Percentiles rank a stretch among this genome's conserved stretches.
These are phyloP conservation scores for Macrosoma leucophasiata DNA, from an alignment of 2,888 invertebrate species.

Conservation along the genomic window DNA sequence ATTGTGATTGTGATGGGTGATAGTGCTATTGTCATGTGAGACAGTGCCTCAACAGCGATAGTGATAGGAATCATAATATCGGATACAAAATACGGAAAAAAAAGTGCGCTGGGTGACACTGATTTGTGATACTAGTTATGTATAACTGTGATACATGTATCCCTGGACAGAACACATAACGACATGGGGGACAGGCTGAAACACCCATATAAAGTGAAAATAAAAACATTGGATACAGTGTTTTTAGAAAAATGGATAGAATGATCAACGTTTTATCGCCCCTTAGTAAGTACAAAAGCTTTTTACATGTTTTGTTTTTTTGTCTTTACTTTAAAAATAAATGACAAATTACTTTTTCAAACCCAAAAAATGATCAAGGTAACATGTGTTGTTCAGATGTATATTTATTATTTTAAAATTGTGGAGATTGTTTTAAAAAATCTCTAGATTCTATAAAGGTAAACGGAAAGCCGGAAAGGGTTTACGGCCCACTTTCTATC, in stretches of 20 bases:
- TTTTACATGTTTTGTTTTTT: too few species aligned
- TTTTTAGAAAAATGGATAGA: slow-evolving; percentile 53
- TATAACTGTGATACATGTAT: too few species aligned
- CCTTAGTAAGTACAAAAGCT: slow-evolving; percentile 48
- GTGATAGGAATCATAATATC: slow-evolving; percentile 24
- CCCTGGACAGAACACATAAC: too few species aligned
- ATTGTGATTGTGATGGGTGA: slow-evolving; percentile 11
- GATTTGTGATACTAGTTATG: too few species aligned
- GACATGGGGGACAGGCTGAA: slow-evolving; percentile 69
- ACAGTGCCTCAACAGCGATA: slow-evolving; percentile 29
- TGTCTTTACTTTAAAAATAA: slow-evolving; percentile 1
- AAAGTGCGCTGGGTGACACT: slow-evolving; percentile 43
- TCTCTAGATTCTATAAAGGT: too few species aligned
- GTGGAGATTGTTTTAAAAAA: too few species aligned
- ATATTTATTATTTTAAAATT: too few species aligned
- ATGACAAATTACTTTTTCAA: slow-evolving; percentile 2
- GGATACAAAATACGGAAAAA: slow-evolving; percentile 46
- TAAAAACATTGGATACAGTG: slow-evolving; percentile 42
- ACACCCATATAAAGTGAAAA: slow-evolving; percentile 66
- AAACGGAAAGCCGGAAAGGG: too few species aligned
- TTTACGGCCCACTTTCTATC: slow-evolving; percentile 21
- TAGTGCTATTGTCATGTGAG: slow-evolving; percentile 19
- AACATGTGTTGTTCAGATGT: too few species aligned
- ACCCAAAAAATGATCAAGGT: too few species aligned
- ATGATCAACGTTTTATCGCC: slow-evolving; percentile 56